Percentiles rank a stretch among this genome's conserved stretches.
These are phyloP conservation scores for Tragelaphus imberbis DNA, from an alignment of 2,113 vertebrate species.

Conservation along the genomic window DNA sequence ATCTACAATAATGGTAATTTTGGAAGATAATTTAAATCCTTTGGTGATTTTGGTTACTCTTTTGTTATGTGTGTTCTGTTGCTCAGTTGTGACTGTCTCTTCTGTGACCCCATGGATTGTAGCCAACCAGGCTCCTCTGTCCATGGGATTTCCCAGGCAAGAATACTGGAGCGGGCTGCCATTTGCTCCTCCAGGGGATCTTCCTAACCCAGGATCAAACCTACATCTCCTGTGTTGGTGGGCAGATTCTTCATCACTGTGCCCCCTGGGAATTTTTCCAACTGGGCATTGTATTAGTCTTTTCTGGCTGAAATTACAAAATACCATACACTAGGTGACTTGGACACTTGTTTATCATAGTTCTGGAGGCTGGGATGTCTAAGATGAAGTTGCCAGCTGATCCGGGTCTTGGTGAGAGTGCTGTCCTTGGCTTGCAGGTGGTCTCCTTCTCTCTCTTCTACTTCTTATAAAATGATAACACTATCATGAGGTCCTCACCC, in stretches of 20 bases:
- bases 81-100: background rate
- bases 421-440: background rate
- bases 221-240: background rate
- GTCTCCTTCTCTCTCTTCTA: background rate
- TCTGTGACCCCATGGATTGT: background rate
- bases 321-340: background rate
- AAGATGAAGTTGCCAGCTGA: background rate
- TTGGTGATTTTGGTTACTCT: background rate
- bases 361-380: background rate
- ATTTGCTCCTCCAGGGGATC: background rate
- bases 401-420: background rate
- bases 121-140: background rate
- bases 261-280: background rate
- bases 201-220: background rate
- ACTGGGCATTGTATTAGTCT: background rate
- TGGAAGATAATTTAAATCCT: background rate
- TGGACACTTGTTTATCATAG: background rate
- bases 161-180: background rate
- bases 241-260: background rate
- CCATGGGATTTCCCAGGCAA: background rate
- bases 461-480: background rate
- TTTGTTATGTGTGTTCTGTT: background rate
- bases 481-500: background rate
- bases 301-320: background rate
- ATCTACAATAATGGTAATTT: background rate